Conservation (phyloP, 2,113 vertebrate species). For the Garra rufa region DNA sequence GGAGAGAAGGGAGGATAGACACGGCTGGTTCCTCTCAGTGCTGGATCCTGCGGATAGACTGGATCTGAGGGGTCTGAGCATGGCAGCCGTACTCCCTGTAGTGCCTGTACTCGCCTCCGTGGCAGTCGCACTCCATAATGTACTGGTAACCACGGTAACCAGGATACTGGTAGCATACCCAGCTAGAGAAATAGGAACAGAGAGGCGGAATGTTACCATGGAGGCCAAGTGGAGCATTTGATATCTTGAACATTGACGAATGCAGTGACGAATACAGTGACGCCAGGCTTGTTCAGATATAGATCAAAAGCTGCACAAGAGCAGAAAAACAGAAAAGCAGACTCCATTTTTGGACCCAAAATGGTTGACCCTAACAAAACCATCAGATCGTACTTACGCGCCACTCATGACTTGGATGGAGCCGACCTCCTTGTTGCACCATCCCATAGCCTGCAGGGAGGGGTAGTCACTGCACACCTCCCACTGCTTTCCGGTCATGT, state of each 20-base stretch:
- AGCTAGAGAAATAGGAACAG: conserved; percentile 72
- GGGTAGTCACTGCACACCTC: conserved; percentile 92
- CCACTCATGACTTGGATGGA: conserved; percentile 91
- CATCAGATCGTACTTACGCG: conserved; percentile 81
- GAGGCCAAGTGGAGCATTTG: neutral
- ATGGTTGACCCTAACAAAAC: neutral
- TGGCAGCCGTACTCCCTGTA: conserved; percentile 94
- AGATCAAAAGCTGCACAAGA: neutral
- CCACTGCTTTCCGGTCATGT: conserved; percentile 91
- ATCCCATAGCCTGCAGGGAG: conserved; percentile 97
- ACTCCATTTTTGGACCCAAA: neutral
- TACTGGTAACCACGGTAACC: conserved; percentile 97
- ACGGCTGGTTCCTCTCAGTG: conserved; percentile 78
- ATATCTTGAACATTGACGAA: neutral
- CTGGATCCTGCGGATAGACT: conserved; percentile 95
- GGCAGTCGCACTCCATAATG: conserved; percentile 91
- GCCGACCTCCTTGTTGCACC: conserved; percentile 92
- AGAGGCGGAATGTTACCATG: conserved; percentile 8
- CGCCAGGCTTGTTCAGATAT: neutral
- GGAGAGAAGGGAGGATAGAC: conserved; percentile 60
- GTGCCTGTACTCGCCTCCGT: conserved; percentile 93
- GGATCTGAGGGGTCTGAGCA: conserved; percentile 93
- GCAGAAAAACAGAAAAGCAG: neutral
- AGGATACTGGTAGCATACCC: conserved; percentile 96
- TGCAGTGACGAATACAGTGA: neutral